Evolutionary conservation across 2,888 invertebrate genomes (phyloP).

Genomic region (Lasius fuliginosus): DNA sequence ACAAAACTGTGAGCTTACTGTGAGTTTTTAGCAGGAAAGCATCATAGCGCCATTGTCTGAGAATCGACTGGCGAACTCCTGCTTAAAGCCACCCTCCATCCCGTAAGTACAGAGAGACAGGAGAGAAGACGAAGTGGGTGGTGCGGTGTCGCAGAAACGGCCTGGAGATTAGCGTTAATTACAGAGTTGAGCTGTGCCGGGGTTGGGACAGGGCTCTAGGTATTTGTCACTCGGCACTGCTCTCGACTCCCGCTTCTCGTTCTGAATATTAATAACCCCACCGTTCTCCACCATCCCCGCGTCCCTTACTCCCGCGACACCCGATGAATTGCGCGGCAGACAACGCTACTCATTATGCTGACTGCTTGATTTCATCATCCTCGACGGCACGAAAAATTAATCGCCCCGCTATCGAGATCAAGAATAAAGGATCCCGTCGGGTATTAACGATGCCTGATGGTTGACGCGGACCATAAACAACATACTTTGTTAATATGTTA

Average conservation of each 20-base stretch:
- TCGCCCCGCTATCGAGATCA: slow-evolving; percentile 61
- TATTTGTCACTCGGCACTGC: slow-evolving; percentile 85
- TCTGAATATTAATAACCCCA: slow-evolving; percentile 85
- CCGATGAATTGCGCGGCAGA: slow-evolving; percentile 82
- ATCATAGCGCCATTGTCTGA: slow-evolving; percentile 52
- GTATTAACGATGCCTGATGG: slow-evolving; percentile 23
- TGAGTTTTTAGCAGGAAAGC: slow-evolving; percentile 50
- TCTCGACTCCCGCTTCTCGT: slow-evolving; percentile 78
- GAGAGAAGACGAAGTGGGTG: slow-evolving; percentile 76
- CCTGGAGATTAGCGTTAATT: slow-evolving; percentile 86
- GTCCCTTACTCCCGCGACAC: slow-evolving; percentile 67
- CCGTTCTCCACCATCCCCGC: slow-evolving; percentile 59
- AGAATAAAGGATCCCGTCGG: slow-evolving; percentile 45
- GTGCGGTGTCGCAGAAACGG: slow-evolving; percentile 80
- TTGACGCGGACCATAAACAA: slow-evolving; percentile 10
- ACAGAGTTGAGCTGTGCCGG: slow-evolving; percentile 81
- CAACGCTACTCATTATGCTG: slow-evolving; percentile 82
- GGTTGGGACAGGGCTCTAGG: slow-evolving; percentile 79
- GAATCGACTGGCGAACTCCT: slow-evolving; percentile 67
- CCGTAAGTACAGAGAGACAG: slow-evolving; percentile 73
- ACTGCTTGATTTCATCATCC: slow-evolving; percentile 84
- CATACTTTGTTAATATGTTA: slow-evolving; percentile 12
- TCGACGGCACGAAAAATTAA: slow-evolving; percentile 73
- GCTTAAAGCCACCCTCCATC: slow-evolving; percentile 65
- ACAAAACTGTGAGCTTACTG: not conserved